Conservation (phyloP, 2,888 invertebrate genomes). For the Drosophila rellima region DNA sequence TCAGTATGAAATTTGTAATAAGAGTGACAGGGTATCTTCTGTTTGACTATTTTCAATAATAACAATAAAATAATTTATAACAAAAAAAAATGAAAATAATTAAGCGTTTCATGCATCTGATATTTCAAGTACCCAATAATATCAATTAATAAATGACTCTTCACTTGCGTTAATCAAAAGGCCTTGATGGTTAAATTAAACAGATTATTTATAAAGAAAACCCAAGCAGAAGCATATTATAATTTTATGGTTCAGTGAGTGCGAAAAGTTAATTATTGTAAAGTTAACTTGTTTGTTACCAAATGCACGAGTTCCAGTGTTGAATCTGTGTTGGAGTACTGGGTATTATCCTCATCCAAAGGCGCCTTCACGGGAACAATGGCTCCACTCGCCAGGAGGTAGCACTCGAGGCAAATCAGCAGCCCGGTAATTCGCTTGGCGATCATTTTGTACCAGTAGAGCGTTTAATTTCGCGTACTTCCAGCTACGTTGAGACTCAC, state of each 20-base stretch:
- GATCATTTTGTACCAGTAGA: constrained; percentile 22
- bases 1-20: too few species aligned
- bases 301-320: constrained; percentile 78
- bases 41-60: too few species aligned
- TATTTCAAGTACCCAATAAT: not conserved
- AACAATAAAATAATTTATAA: not conserved
- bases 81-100: not conserved
- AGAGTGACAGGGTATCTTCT: too few species aligned
- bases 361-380: constrained; percentile 26
- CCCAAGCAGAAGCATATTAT: constrained; percentile 4
- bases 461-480: constrained; percentile 10
- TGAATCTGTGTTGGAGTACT: constrained; percentile 26
- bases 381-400: constrained; percentile 15
- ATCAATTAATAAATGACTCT: not conserved
- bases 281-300: constrained; percentile 52
- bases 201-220: constrained; percentile 2
- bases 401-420: constrained; percentile 10
- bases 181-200: constrained; percentile 17
- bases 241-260: constrained; percentile 46
- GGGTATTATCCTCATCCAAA: not conserved
- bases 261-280: not conserved
- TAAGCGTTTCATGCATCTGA: not conserved
- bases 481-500: constrained; percentile 45
- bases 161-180: constrained; percentile 1
- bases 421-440: constrained; percentile 13